Conservation (phyloP, 2,797 vertebrate species). For the Molossus alvarezi region DNA sequence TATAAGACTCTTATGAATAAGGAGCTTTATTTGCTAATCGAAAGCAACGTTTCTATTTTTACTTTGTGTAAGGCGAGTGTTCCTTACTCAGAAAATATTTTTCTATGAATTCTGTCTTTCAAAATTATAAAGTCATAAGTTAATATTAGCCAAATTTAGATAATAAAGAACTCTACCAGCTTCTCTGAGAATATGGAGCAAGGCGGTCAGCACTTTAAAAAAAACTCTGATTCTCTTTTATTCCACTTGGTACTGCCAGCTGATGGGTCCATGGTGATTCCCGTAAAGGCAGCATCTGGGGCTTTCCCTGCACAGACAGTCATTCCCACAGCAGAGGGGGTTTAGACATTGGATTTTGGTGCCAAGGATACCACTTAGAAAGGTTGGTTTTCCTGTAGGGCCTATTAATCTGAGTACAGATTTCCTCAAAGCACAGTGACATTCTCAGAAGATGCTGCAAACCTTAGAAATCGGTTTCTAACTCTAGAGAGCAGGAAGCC, state of each 20-base stretch:
- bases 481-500: constrained; percentile 52
- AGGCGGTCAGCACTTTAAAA: background rate
- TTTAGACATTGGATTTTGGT: constrained; percentile 34
- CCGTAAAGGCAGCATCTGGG: constrained; percentile 14
- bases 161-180: background rate
- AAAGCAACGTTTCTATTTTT: constrained; percentile 57
- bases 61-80: constrained; percentile 50
- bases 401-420: constrained; percentile 21
- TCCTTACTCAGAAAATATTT: constrained; percentile 61
- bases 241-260: constrained; percentile 17
- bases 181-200: background rate
- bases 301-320: constrained; percentile 21
- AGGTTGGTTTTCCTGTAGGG: constrained; percentile 31
- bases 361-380: constrained; percentile 32
- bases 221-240: constrained; percentile 3
- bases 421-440: constrained; percentile 37
- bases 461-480: constrained; percentile 66
- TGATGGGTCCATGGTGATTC: constrained; percentile 23
- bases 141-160: constrained; percentile 32
- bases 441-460: constrained; percentile 50
- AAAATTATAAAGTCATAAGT: constrained; percentile 57
- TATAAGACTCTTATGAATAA: constrained; percentile 80
- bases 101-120: constrained; percentile 52
- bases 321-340: background rate
- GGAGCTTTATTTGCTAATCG: constrained; percentile 76